Base-by-base conservation (phyloP, 2,797 vertebrate species). In the Smutsia gigantea region DNA sequence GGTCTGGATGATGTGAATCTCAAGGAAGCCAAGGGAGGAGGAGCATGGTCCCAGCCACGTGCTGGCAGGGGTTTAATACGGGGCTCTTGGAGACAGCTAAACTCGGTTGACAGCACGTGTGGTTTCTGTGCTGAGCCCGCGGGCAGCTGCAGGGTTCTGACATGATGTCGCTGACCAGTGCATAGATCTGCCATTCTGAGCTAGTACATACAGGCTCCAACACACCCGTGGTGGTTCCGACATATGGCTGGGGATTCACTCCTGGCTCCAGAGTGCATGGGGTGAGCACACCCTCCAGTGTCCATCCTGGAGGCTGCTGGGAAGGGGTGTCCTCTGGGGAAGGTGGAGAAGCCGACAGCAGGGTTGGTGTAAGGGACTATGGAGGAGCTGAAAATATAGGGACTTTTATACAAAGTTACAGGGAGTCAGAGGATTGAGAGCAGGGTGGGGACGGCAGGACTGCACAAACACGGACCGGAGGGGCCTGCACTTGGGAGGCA, bases 71-170 rank as follows among this genome's bases (percentile, higher is more conserved):
- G 13, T 64, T 63, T 29, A 61, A 53, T 46, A 74, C 18, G 11
- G 29, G 31, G 53, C 53, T 87, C 37, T 53, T 27, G 25, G 37
- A 6, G 39, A 21, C 1, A 90, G 14, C 49, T 37, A 42, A 64
- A 10, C 25, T 53, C 14, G 10, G 21, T 4, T 29, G 27, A 25
- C 9, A 31, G n/a, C 68, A 63, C 12, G 18, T 39, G 23, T 10
- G 8, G 2, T 31, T 61, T 25, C 74, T 25, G 10, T 34, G 51
- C 19, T 18, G 21, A 46, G 34, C 55, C 53, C 0, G 0, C 0
- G 31, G 55, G 27, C 0, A 12, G 9, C 23, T 64, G 39, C 27
- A 34, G 27, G 21, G 37, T 17, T 18, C 46, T 3, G 37, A 61
- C n/a, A 4, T 11, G 74, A 4, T 29, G 39, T 13, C 5, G 0